A percentile compares a stretch with the other conserved stretches of the same genome.
phyloP scores from a whole-genome alignment of 1,140 invertebrate species.

The Meloidogyne hapla region DNA sequence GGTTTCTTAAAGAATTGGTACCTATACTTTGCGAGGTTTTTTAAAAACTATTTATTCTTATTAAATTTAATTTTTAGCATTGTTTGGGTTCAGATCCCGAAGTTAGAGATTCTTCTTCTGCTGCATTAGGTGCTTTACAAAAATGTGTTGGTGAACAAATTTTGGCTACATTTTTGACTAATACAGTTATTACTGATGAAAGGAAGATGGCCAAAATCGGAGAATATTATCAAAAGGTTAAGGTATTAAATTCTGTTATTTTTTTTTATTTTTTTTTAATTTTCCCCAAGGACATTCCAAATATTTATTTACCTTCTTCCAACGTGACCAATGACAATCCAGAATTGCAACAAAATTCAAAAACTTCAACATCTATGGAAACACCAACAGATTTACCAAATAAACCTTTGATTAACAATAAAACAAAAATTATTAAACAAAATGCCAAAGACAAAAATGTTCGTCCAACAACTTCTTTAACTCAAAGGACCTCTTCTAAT shows the following conservation, averaged over 20 bases:
- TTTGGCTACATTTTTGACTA: conserved; percentile 76
- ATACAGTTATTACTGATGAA: conserved; percentile 76
- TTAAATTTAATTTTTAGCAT: conserved; percentile 38
- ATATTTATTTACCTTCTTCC: not conserved
- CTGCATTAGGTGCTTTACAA: conserved; percentile 86
- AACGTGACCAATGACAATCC: not conserved
- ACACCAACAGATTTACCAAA: not conserved
- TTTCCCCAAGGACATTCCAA: not conserved
- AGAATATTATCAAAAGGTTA: not conserved
- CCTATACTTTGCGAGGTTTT: conserved; percentile 65
- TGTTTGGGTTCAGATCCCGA: conserved; percentile 55
- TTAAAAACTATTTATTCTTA: conserved; percentile 64
- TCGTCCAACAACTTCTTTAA: not conserved
- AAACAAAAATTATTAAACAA: not conserved
- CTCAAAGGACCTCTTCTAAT: not conserved
- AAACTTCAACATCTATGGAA: not conserved
- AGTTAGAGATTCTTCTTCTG: conserved; percentile 67
- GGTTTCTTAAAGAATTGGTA: conserved; percentile 30
- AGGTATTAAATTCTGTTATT: not conserved
- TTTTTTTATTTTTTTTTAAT: not conserved
- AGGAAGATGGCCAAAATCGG: conserved; percentile 84
- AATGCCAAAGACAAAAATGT: not conserved
- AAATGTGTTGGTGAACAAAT: conserved; percentile 91
- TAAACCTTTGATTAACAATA: not conserved
- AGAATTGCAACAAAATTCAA: not conserved